A percentile compares a stretch with the other conserved stretches of the same genome.
Conservation (phyloP, 2,888 invertebrate genomes). For the Dyspetes luteomarginatus region DNA sequence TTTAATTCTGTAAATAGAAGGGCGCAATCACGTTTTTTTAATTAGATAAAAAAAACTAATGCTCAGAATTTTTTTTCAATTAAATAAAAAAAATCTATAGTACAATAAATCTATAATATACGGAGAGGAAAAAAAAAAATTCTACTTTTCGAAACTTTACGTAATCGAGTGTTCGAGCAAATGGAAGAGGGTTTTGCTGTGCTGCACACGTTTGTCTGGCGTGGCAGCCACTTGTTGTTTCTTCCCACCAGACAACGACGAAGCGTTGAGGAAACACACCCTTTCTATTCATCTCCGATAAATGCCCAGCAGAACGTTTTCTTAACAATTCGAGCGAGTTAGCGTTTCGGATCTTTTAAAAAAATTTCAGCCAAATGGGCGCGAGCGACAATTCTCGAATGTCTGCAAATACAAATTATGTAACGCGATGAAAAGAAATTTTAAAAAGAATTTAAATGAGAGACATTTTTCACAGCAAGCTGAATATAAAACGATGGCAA, state of each 20-base stretch:
- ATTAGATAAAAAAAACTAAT: no score
- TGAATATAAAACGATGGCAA: neutral
- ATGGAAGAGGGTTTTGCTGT: neutral
- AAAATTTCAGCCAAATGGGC: neutral
- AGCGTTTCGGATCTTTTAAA: neutral
- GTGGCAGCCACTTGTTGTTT: slow-evolving; percentile 4
- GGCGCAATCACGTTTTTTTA: no score
- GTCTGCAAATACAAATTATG: neutral
- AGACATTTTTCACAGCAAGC: neutral
- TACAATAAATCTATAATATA: no score
- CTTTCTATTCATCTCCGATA: neutral
- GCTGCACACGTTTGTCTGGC: neutral
- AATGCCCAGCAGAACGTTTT: neutral
- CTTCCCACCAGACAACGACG: neutral
- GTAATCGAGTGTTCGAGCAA: neutral
- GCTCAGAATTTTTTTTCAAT: no score
- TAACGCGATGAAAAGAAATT: neutral
- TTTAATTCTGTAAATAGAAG: no score
- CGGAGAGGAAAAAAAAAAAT: neutral
- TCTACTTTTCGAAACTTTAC: neutral
- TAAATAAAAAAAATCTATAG: no score
- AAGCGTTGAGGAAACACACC: neutral
- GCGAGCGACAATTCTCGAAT: neutral
- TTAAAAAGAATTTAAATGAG: neutral
- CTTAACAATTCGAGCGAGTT: neutral